These are phyloP conservation scores for Pachliopta kotzebuea DNA, from an alignment of 2,888 invertebrate genomes.

Conservation along the genomic window DNA sequence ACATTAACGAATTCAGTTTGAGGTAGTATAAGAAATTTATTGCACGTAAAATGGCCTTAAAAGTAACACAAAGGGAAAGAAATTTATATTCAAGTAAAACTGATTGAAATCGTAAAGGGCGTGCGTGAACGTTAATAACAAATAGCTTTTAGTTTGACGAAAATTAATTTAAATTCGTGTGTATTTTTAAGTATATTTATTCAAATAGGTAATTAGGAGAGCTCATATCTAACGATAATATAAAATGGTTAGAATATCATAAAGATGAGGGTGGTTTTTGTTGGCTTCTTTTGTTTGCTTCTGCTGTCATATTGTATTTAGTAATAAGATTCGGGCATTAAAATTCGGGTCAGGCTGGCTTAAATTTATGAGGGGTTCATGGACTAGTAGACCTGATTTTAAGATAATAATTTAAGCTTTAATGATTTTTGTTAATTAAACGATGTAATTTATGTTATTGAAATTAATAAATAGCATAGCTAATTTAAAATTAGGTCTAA, in stretches of 20 bases:
- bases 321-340: conserved; percentile 68
- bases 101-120: conserved; percentile 43
- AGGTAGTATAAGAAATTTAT: conserved; percentile 41
- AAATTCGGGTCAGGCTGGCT: conserved; percentile 74
- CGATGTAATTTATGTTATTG: too few species aligned
- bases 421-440: background rate
- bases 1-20: conserved; percentile 38
- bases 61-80: conserved; percentile 47
- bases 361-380: conserved; percentile 69
- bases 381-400: conserved; percentile 57
- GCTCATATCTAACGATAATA: conserved; percentile 28
- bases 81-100: conserved; percentile 46
- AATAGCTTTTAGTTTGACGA: conserved; percentile 26
- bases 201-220: background rate
- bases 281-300: conserved; percentile 62
- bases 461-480: too few species aligned
- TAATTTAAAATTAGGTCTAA: too few species aligned
- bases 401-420: conserved; percentile 38
- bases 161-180: background rate
- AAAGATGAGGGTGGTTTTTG: conserved; percentile 51
- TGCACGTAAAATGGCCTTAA: conserved; percentile 50
- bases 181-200: background rate
- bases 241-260: conserved; percentile 40
- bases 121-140: conserved; percentile 19
- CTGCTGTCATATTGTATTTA: conserved; percentile 55